phyloP scores from a whole-genome alignment of 2,888 invertebrate genomes.

The Cheilosia grossa region DNA sequence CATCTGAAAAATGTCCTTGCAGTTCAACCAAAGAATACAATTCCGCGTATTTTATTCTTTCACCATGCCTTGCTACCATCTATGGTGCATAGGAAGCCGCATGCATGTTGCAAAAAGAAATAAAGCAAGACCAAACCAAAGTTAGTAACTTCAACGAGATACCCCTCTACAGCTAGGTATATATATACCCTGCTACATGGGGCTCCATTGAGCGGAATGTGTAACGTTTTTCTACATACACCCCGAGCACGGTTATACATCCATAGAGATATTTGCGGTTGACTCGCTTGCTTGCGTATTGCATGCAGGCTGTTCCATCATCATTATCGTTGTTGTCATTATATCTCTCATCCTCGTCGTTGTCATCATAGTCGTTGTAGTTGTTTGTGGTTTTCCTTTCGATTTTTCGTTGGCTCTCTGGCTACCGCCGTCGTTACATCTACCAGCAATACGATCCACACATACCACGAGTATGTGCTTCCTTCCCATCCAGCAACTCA shows the following conservation, averaged over 20 bases:
- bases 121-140: conserved; percentile 22
- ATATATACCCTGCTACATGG: conserved; percentile 9
- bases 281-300: conserved; percentile 26
- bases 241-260: conserved; percentile 11
- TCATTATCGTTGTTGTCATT: conserved; percentile 61
- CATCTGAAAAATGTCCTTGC: not conserved
- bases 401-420: conserved; percentile 27
- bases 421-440: conserved; percentile 33
- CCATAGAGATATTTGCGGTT: conserved; percentile 48
- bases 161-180: not conserved
- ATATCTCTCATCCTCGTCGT: conserved; percentile 23
- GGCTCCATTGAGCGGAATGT: conserved; percentile 60
- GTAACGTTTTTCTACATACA: conserved; percentile 47
- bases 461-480: conserved; percentile 28
- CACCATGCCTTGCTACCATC: not conserved
- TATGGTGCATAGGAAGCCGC: conserved; percentile 5
- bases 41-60: conserved; percentile 9
- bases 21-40: not conserved
- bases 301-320: conserved; percentile 57
- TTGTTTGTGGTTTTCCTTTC: conserved; percentile 42
- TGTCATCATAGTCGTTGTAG: conserved; percentile 17
- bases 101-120: conserved; percentile 15
- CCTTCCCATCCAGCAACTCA: conserved; percentile 19
- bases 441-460: conserved; percentile 17
- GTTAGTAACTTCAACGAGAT: conserved; percentile 23